phyloP scores from a whole-genome alignment of 2,888 invertebrate genomes.

The Drosophila glabriapex region DNA sequence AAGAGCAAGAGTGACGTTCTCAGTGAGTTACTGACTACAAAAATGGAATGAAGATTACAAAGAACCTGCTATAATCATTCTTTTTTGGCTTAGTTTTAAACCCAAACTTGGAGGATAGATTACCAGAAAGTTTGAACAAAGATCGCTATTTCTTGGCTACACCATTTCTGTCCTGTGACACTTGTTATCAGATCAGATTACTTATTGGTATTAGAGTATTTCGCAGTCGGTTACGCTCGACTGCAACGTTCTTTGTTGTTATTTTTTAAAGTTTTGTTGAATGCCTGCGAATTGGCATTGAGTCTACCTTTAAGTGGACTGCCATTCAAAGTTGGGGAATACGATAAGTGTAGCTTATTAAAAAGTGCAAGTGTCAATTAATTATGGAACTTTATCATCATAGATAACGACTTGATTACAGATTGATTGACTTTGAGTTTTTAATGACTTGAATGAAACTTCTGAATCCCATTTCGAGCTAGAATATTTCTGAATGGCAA shows the following conservation, averaged over 20 bases:
- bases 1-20: background rate
- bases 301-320: background rate
- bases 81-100: background rate
- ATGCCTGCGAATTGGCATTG: slow-evolving; percentile 10
- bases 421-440: slow-evolving; percentile 16
- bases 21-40: background rate
- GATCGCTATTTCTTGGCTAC: background rate
- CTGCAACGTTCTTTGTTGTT: background rate
- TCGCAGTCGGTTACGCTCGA: background rate
- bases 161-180: background rate
- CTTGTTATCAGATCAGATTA: background rate
- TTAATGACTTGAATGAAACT: slow-evolving; percentile 5
- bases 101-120: background rate
- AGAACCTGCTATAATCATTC: background rate
- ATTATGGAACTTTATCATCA: slow-evolving; percentile 9
- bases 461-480: background rate
- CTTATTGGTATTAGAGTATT: background rate
- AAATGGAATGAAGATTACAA: background rate
- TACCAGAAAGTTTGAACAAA: background rate
- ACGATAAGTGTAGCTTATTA: slow-evolving; percentile 18
- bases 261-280: background rate
- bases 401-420: slow-evolving; percentile 27
- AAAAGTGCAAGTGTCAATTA: slow-evolving; percentile 32
- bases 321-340: background rate
- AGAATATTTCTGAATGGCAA: background rate